Conservation (phyloP, 92 coral and sea anemone species). For the Epizoanthus scotinus region DNA sequence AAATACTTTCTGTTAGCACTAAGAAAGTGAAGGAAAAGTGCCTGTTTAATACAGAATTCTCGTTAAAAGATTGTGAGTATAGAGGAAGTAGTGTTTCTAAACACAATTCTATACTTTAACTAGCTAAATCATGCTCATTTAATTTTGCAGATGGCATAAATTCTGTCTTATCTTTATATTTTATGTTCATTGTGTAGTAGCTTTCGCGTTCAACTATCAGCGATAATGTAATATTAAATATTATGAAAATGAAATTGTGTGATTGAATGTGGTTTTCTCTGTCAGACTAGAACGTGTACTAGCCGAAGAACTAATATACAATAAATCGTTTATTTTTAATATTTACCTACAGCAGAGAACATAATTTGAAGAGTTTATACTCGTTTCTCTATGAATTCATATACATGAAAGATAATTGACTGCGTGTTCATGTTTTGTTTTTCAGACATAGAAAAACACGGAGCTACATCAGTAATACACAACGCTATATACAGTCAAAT, state of each 20-base stretch:
- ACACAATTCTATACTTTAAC: neutral
- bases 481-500: neutral
- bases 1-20: neutral
- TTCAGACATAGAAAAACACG: too few relatives aligned
- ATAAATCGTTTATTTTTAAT: conserved; percentile 9
- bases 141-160: conserved; percentile 16
- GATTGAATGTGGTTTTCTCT: conserved; percentile 30
- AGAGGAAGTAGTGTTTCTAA: neutral
- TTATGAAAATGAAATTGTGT: neutral
- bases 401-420: too few relatives aligned
- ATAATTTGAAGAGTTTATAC: neutral
- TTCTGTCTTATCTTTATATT: conserved; percentile 26
- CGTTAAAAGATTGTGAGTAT: neutral
- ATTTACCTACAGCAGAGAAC: neutral
- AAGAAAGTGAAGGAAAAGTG: too few relatives aligned
- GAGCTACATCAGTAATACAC: too few relatives aligned
- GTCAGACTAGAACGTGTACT: neutral
- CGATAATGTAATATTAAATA: conserved; percentile 17
- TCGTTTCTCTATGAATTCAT: too few relatives aligned
- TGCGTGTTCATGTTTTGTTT: too few relatives aligned
- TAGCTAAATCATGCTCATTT: conserved; percentile 3
- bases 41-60: neutral
- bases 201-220: conserved; percentile 1
- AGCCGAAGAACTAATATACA: neutral
- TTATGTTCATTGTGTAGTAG: neutral